Evolutionary conservation across 1,140 invertebrate genomes (phyloP).

Genomic region (Cyphomyrmex costatus): DNA sequence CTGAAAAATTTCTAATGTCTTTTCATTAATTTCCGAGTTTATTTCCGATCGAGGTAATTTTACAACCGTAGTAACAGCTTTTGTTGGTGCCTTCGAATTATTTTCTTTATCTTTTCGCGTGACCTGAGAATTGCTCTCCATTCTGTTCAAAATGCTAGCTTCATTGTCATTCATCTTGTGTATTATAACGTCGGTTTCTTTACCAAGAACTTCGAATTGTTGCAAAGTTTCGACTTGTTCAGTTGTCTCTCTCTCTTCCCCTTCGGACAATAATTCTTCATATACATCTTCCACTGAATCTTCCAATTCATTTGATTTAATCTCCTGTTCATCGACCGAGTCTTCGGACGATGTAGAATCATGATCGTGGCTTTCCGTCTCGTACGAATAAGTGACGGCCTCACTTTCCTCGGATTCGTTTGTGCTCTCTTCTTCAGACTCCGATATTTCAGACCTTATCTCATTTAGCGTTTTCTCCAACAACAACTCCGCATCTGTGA

Average conservation of each 20-base stretch:
- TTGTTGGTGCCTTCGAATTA: background rate
- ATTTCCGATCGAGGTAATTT: conserved; percentile 2
- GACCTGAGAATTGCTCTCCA: background rate
- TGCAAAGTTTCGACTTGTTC: background rate
- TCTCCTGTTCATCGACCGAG: background rate
- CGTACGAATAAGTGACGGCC: conserved; percentile 50
- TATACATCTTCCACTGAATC: conserved; percentile 54
- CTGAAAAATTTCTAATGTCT: background rate
- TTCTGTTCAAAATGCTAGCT: background rate
- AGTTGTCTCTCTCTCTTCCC: conserved; percentile 16
- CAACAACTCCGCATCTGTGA: conserved; percentile 81
- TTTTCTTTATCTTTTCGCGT: background rate
- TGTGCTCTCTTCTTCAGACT: conserved; percentile 71
- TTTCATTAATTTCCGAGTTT: conserved; percentile 24
- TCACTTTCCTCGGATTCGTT: conserved; percentile 67
- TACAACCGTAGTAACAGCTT: background rate
- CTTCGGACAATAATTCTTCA: conserved; percentile 55
- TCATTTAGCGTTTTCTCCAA: conserved; percentile 83
- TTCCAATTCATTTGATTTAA: conserved; percentile 14
- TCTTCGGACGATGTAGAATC: conserved; percentile 37
- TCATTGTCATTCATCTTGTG: background rate
- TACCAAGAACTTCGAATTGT: background rate
- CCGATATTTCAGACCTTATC: conserved; percentile 83
- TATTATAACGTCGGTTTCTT: background rate
- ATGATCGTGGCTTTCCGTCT: conserved; percentile 54